Conservation (phyloP, 1,140 invertebrate species). For the Mercenaria mercenaria region DNA sequence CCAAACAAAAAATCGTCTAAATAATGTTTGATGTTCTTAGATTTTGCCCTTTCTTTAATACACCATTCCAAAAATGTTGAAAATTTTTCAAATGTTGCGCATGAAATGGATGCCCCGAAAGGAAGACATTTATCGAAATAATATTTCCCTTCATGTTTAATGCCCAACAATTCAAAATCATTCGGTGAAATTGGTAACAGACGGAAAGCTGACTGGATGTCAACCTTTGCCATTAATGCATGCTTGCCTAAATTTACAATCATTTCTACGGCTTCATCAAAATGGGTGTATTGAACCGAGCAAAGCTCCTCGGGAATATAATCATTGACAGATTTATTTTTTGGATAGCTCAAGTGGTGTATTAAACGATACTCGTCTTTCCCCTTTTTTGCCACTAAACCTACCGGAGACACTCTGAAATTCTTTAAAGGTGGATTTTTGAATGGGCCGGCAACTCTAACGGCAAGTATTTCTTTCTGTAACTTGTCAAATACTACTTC, state of each 20-base stretch:
- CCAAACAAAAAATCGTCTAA: slow-evolving; percentile 30
- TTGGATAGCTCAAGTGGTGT: slow-evolving; percentile 50
- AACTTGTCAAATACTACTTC: background rate
- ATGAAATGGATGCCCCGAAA: background rate
- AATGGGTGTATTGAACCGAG: slow-evolving; percentile 58
- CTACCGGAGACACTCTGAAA: slow-evolving; percentile 23
- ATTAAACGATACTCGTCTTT: slow-evolving; percentile 31
- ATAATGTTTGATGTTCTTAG: background rate
- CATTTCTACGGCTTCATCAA: slow-evolving; percentile 65
- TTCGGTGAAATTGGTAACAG: slow-evolving; percentile 22
- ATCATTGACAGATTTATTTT: slow-evolving; percentile 52
- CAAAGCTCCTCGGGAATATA: slow-evolving; percentile 60
- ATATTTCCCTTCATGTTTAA: slow-evolving; percentile 12
- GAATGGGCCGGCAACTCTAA: slow-evolving; percentile 23
- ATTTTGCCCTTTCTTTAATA: background rate
- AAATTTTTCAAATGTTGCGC: background rate
- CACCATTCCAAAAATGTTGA: background rate
- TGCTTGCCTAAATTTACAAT: slow-evolving; percentile 49
- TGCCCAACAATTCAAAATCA: slow-evolving; percentile 13
- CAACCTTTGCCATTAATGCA: slow-evolving; percentile 23
- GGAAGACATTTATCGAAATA: slow-evolving; percentile 39
- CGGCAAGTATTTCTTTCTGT: background rate
- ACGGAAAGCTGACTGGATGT: slow-evolving; percentile 62
- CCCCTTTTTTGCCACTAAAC: slow-evolving; percentile 11
- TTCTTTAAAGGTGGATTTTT: background rate